phyloP scores from a whole-genome alignment of 2,888 invertebrate species.

The Chaitophorus viminalis region DNA sequence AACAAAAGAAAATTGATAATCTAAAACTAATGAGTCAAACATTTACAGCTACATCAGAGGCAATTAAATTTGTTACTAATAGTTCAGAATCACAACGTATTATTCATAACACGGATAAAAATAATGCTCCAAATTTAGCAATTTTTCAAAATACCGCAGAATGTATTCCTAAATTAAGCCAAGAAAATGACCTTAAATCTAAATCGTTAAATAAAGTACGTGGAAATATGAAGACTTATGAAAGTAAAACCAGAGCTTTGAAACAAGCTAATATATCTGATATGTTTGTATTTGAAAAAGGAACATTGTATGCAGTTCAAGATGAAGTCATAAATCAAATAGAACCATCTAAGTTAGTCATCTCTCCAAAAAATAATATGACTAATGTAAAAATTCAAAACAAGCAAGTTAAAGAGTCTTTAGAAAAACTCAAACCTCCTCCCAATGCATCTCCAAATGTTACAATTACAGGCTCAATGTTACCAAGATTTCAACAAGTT shows the following conservation, averaged over 20 bases:
- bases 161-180: constrained; percentile 5
- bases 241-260: constrained; percentile 57
- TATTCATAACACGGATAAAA: constrained; percentile 40
- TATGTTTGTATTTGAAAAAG: constrained; percentile 55
- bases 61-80: constrained; percentile 57
- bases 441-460: constrained; percentile 49
- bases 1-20: constrained; percentile 53
- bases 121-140: constrained; percentile 14
- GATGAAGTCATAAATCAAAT: constrained; percentile 37
- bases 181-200: constrained; percentile 8
- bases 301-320: constrained; percentile 56
- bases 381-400: constrained; percentile 20
- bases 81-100: constrained; percentile 50
- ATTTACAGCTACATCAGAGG: constrained; percentile 57
- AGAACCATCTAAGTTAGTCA: not conserved
- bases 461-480: constrained; percentile 55
- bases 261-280: constrained; percentile 58
- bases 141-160: constrained; percentile 39
- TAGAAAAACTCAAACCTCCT: constrained; percentile 42
- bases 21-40: constrained; percentile 51
- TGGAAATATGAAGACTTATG: constrained; percentile 49
- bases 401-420: constrained; percentile 12
- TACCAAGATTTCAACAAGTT: constrained; percentile 83
- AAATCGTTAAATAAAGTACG: constrained; percentile 18
- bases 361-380: constrained; percentile 1